phyloP scores from a whole-genome alignment of 2,888 invertebrate species.

The Metellina segmentata region DNA sequence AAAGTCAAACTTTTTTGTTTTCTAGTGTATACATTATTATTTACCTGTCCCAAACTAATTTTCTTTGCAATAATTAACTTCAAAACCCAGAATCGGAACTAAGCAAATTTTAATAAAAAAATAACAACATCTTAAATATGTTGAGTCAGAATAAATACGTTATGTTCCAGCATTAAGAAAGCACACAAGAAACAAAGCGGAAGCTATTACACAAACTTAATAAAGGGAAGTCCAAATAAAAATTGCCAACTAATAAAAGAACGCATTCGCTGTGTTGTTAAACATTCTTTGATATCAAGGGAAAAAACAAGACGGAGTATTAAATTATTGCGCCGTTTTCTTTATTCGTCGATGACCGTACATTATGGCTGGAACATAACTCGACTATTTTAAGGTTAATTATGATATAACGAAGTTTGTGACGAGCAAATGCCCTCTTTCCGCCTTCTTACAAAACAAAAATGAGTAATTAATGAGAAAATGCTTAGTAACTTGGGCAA shows the following conservation, averaged over 20 bases:
- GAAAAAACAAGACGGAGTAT: neutral
- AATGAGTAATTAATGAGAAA: constrained; percentile 10
- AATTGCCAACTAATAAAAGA: neutral
- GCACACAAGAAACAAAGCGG: no score
- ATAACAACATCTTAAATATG: no score
- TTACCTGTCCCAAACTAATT: no score
- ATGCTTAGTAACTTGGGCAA: neutral
- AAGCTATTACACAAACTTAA: no score
- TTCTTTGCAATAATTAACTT: no score
- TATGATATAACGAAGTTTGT: constrained; percentile 4
- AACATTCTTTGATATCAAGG: neutral
- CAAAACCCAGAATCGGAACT: no score
- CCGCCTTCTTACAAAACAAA: neutral
- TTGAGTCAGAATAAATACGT: neutral
- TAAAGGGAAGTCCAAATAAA: neutral
- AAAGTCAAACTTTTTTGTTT: no score
- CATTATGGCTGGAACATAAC: neutral
- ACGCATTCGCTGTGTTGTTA: neutral
- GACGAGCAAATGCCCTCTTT: neutral
- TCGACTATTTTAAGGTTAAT: neutral
- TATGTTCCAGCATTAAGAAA: neutral
- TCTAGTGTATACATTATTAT: no score
- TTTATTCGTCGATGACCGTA: neutral
- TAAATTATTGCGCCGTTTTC: neutral
- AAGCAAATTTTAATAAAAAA: no score